phyloP scores from a whole-genome alignment of 2,888 invertebrate species.

The Mactromeris polynyma region DNA sequence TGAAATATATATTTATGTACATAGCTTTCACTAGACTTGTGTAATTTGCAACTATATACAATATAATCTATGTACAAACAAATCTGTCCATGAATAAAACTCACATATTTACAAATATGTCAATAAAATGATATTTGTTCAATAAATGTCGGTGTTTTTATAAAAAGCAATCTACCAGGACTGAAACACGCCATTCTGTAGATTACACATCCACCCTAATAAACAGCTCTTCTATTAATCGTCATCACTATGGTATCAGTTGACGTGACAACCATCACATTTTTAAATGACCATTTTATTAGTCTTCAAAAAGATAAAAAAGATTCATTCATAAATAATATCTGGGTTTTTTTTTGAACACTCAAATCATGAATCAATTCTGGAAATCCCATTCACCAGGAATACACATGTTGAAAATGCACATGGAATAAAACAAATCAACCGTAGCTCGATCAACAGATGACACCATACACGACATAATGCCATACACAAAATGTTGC shows the following conservation, averaged over 20 bases:
- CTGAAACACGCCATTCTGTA: background rate
- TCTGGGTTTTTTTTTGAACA: background rate
- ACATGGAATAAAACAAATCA: background rate
- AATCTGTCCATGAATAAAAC: background rate
- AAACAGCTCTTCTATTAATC: background rate
- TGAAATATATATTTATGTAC: background rate
- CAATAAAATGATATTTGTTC: conserved; percentile 2
- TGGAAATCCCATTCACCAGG: background rate
- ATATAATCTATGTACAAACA: background rate
- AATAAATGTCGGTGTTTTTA: background rate
- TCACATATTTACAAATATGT: conserved; percentile 10
- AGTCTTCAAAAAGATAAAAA: background rate
- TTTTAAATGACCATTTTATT: background rate
- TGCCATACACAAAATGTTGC: background rate
- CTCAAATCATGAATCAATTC: background rate
- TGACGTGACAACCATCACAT: background rate
- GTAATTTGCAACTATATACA: conserved; percentile 5
- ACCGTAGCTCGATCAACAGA: background rate
- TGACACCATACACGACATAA: background rate
- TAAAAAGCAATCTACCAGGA: background rate
- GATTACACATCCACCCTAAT: background rate
- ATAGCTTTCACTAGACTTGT: background rate
- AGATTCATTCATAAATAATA: background rate
- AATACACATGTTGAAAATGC: background rate
- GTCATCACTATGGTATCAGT: background rate